Conservation (phyloP, 2,113 vertebrate genomes). For the Erythrolamprus reginae region DNA sequence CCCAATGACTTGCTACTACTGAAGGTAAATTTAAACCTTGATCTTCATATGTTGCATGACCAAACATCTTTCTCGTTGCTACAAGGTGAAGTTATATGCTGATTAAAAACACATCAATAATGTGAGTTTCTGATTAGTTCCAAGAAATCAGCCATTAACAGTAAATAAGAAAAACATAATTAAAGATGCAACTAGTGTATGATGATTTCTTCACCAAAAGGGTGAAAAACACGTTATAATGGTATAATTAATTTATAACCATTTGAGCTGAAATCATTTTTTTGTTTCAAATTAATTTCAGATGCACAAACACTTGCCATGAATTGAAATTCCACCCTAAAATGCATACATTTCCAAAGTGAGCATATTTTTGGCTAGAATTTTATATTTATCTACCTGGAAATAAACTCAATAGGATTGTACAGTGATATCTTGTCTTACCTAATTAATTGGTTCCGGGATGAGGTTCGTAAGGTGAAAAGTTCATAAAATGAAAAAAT, state of each 20-base stretch:
- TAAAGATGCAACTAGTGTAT: neutral
- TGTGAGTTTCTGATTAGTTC: neutral
- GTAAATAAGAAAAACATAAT: neutral
- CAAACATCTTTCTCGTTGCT: neutral
- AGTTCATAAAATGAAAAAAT: too few relatives aligned
- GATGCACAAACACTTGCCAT: neutral
- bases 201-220: slow-evolving; percentile 1
- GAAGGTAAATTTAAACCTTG: neutral
- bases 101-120: neutral
- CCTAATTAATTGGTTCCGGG: too few relatives aligned
- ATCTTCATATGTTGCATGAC: neutral
- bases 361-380: neutral
- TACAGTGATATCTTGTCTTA: too few relatives aligned
- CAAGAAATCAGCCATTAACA: neutral
- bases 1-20: neutral
- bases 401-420: neutral
- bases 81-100: neutral
- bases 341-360: neutral
- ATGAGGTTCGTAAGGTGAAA: too few relatives aligned
- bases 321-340: neutral
- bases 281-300: neutral
- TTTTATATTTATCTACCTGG: neutral
- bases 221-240: neutral
- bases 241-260: neutral
- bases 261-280: neutral